These are phyloP conservation scores for Crotalus tigris DNA, from an alignment of 2,113 vertebrate genomes.

Conservation along the genomic window DNA sequence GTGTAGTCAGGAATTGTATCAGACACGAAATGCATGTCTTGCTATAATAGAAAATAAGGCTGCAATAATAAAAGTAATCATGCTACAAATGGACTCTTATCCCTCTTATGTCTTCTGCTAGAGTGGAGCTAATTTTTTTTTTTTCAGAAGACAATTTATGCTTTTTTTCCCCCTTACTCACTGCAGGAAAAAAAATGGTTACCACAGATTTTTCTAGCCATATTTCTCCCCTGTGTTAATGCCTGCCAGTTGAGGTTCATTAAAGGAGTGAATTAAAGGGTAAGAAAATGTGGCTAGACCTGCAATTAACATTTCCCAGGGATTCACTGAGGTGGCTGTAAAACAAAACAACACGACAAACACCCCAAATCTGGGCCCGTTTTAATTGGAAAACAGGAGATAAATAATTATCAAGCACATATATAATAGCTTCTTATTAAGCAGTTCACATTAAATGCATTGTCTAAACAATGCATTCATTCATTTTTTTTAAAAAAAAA, in stretches of 20 bases:
- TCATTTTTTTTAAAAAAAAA: no score
- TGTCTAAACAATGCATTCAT: background rate
- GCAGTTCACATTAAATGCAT: background rate
- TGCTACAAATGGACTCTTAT: background rate
- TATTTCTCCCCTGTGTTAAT: background rate
- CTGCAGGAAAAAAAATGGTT: background rate
- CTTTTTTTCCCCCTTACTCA: background rate
- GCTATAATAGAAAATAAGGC: background rate
- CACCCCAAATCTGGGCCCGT: background rate
- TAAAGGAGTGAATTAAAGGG: background rate
- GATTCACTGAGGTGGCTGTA: background rate
- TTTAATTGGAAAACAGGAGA: background rate
- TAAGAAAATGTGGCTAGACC: background rate
- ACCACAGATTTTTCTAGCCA: background rate
- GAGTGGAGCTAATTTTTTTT: background rate
- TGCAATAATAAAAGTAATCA: background rate
- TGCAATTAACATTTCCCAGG: background rate
- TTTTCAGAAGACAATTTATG: background rate
- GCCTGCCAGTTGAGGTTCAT: background rate
- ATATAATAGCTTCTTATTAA: background rate
- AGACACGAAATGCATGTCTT: background rate
- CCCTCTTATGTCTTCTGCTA: background rate
- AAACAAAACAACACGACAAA: background rate
- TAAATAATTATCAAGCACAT: background rate
- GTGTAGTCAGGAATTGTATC: background rate